phyloP scores from a whole-genome alignment of 2,113 vertebrate species.

The Crotalus helleri region DNA sequence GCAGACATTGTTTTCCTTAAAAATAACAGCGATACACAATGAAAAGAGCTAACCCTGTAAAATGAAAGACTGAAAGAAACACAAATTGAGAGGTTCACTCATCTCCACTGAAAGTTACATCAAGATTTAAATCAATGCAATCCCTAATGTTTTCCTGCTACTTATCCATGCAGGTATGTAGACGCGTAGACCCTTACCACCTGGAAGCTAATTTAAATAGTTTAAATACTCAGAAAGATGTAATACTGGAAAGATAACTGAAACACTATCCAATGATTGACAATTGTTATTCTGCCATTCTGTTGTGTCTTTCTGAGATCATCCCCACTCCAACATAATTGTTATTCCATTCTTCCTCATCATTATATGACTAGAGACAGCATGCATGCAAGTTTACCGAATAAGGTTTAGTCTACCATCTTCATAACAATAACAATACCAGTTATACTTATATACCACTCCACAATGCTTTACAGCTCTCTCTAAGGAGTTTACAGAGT shows the following conservation, averaged over 20 bases:
- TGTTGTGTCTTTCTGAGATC: neutral
- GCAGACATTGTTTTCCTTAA: neutral
- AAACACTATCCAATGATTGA: neutral
- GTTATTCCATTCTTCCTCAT: neutral
- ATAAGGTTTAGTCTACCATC: neutral
- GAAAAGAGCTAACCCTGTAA: neutral
- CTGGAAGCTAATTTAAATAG: neutral
- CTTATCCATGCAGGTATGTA: neutral
- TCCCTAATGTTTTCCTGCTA: neutral
- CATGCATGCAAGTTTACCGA: neutral
- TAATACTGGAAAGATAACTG: neutral
- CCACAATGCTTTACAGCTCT: neutral
- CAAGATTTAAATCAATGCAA: neutral
- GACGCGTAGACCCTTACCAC: neutral
- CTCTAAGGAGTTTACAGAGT: neutral
- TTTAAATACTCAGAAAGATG: neutral
- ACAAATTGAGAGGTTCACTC: neutral
- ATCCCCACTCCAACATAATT: neutral
- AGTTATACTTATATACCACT: neutral
- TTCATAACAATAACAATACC: neutral
- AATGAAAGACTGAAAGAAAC: neutral
- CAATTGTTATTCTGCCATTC: neutral
- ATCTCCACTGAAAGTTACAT: neutral
- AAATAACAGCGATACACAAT: neutral
- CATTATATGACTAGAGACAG: neutral